Conservation (phyloP, 2,888 invertebrate genomes). For the Ichneumoninae sp. region DNA sequence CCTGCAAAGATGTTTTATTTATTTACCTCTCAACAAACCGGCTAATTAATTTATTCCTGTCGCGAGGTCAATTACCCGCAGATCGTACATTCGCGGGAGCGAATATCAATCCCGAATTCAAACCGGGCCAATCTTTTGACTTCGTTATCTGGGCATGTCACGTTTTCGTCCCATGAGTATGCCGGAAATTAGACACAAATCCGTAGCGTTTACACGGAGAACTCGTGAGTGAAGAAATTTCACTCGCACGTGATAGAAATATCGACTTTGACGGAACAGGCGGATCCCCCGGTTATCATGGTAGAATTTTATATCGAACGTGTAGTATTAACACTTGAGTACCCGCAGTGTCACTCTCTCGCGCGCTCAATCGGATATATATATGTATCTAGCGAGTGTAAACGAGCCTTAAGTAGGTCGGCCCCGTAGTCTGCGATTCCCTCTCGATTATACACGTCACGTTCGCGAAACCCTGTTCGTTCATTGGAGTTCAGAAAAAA, state of each 20-base stretch:
- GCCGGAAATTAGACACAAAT: conserved; percentile 17
- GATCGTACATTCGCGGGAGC: background rate
- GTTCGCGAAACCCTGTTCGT: conserved; percentile 37
- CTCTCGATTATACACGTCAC: conserved; percentile 44
- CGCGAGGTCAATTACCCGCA: conserved; percentile 19
- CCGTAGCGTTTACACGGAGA: background rate
- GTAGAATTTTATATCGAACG: conserved; percentile 12
- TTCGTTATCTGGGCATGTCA: conserved; percentile 22
- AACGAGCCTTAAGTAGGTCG: conserved; percentile 43
- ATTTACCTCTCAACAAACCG: background rate
- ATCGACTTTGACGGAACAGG: background rate
- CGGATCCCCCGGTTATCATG: conserved; percentile 11
- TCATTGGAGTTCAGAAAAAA: conserved; percentile 28
- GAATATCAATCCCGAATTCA: background rate
- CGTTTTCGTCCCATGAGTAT: background rate
- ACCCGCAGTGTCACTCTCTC: conserved; percentile 40
- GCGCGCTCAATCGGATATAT: conserved; percentile 17
- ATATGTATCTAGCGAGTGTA: conserved; percentile 11
- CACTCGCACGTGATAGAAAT: conserved; percentile 24
- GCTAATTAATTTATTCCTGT: conserved; percentile 16
- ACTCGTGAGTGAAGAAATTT: conserved; percentile 15
- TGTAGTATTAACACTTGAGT: conserved; percentile 27
- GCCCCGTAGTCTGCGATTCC: conserved; percentile 19
- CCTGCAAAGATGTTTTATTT: background rate
- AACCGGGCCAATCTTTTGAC: conserved; percentile 8